These are phyloP conservation scores for Rhinolophus ferrumequinum DNA, from an alignment of 2,113 vertebrate species.

Conservation along the genomic window DNA sequence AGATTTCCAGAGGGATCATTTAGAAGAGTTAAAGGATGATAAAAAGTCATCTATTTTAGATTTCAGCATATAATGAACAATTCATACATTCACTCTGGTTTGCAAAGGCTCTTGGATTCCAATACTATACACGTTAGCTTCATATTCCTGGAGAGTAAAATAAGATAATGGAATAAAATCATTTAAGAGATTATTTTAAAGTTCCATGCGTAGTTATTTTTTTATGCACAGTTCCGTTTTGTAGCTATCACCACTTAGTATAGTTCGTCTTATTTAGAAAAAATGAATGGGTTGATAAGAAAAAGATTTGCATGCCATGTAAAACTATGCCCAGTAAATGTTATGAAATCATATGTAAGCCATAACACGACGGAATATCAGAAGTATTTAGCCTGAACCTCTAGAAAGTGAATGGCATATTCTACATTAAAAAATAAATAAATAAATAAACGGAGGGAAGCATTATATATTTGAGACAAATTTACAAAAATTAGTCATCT, in stretches of 20 bases:
- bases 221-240: not conserved
- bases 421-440: not conserved
- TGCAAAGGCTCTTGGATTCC: not conserved
- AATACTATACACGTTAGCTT: not conserved
- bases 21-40: constrained; percentile 7
- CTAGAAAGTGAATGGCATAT: not conserved
- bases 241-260: not conserved
- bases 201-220: not conserved
- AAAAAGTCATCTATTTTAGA: constrained; percentile 33
- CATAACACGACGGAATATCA: not conserved
- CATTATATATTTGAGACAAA: not conserved
- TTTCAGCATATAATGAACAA: constrained; percentile 36
- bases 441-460: not conserved
- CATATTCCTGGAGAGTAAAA: not conserved
- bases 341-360: not conserved
- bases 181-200: not conserved
- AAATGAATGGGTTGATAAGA: not conserved
- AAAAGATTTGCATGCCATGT: not conserved
- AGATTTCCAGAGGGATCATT: not conserved
- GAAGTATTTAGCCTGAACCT: not conserved
- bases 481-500: not conserved
- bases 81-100: not conserved
- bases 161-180: not conserved
- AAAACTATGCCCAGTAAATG: not conserved
- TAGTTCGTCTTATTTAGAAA: not conserved